A percentile compares a stretch with the other conserved stretches of the same genome.
phyloP scores from a whole-genome alignment of 2,888 invertebrate genomes.

The Himalopsyche tibetana region DNA sequence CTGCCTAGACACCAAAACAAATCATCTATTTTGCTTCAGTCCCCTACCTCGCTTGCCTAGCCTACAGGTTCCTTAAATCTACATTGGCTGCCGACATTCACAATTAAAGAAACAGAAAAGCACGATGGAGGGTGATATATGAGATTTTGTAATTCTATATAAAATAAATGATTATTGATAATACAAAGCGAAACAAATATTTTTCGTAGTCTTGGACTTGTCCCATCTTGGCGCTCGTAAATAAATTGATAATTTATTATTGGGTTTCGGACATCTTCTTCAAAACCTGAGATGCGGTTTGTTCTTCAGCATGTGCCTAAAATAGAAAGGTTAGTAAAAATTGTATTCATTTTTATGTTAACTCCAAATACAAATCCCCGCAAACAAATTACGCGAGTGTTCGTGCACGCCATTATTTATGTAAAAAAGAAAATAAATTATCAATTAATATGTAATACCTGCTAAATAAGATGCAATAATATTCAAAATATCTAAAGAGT shows the following conservation, averaged over 20 bases:
- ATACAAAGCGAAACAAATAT: conserved; percentile 9
- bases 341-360: neutral
- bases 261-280: conserved; percentile 55
- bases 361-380: too few relatives aligned
- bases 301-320: conserved; percentile 90
- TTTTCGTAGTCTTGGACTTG: conserved; percentile 11
- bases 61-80: neutral
- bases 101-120: neutral
- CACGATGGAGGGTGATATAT: neutral
- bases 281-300: conserved; percentile 91
- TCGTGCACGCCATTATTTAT: too few relatives aligned
- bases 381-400: too few relatives aligned
- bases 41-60: too few relatives aligned
- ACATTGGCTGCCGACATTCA: neutral
- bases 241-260: neutral
- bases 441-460: too few relatives aligned
- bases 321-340: conserved; percentile 71
- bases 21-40: too few relatives aligned
- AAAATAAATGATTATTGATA: conserved; percentile 8
- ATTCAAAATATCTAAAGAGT: too few relatives aligned
- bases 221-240: conserved; percentile 20
- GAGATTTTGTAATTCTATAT: neutral
- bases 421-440: too few relatives aligned
- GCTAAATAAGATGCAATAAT: too few relatives aligned
- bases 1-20: too few relatives aligned